Evolutionary conservation across 2,888 invertebrate genomes (phyloP).

Genomic region (Melipona bicolor): DNA sequence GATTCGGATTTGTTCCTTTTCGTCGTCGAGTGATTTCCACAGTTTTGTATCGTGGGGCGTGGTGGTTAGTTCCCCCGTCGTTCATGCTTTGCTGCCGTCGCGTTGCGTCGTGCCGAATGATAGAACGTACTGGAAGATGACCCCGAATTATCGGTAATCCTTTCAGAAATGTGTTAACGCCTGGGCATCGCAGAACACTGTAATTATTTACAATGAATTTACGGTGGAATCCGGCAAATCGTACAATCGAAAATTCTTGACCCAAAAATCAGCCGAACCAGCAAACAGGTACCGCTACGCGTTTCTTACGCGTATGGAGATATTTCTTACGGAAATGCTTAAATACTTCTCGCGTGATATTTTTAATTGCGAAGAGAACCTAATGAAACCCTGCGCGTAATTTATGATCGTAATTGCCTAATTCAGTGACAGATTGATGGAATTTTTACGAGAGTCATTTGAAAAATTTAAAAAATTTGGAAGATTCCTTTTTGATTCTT

Average conservation of each 20-base stretch:
- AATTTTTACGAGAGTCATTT: too few species aligned
- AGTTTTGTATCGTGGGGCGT: background rate
- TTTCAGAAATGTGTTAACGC: background rate
- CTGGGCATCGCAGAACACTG: background rate
- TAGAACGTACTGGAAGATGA: slow-evolving; percentile 1
- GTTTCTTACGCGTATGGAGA: slow-evolving; percentile 24
- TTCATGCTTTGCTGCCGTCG: background rate
- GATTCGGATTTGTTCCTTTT: slow-evolving; percentile 27
- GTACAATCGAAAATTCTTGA: slow-evolving; percentile 42
- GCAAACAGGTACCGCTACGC: slow-evolving; percentile 55
- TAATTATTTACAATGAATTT: background rate
- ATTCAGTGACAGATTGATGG: background rate
- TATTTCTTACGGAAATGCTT: slow-evolving; percentile 17
- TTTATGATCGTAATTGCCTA: background rate
- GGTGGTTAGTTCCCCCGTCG: background rate
- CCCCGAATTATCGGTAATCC: background rate
- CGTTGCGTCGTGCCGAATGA: background rate
- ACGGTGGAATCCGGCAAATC: background rate
- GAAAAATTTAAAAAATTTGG: background rate
- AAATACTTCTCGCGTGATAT: background rate
- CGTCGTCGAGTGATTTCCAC: slow-evolving; percentile 23
- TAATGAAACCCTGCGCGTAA: background rate
- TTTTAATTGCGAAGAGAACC: background rate
- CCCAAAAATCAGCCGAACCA: slow-evolving; percentile 56
- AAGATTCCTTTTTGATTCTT: accelerated